Conservation (phyloP, 2,888 invertebrate species). For the Chrysolina oricalcia region DNA sequence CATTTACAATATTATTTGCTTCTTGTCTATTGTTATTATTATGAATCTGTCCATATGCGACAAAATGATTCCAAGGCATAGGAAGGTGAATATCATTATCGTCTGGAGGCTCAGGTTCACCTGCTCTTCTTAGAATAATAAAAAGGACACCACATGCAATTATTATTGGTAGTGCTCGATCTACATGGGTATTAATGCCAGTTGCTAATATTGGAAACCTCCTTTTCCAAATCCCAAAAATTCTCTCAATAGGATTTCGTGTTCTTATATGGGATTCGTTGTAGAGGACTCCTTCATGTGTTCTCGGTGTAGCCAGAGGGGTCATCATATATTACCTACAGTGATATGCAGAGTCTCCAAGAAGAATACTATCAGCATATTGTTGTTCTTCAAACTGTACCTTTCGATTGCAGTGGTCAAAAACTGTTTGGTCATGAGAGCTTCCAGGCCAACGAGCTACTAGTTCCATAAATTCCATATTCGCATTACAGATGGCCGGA, state of each 20-base stretch:
- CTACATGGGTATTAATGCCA: too few relatives aligned
- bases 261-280: not conserved
- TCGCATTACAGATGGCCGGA: slow-evolving; percentile 6
- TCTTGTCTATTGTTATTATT: not conserved
- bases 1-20: too few relatives aligned
- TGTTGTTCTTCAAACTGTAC: not conserved
- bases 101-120: not conserved
- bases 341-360: slow-evolving; percentile 1
- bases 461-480: slow-evolving; percentile 2
- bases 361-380: not conserved
- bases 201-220: too few relatives aligned
- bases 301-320: not conserved
- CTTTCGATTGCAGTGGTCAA: not conserved
- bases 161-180: too few relatives aligned
- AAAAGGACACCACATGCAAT: too few relatives aligned
- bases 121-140: too few relatives aligned
- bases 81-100: not conserved
- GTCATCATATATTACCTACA: not conserved
- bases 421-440: slow-evolving; percentile 8
- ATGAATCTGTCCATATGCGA: not conserved
- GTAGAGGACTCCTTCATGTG: not conserved
- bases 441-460: slow-evolving; percentile 26
- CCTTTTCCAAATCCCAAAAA: too few relatives aligned
- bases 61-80: not conserved
- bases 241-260: too few relatives aligned